Evolutionary conservation across 1,140 invertebrate genomes (phyloP), one percentile per base, ranked within the genome.

Genomic region (Plutomurus gul): DNA sequence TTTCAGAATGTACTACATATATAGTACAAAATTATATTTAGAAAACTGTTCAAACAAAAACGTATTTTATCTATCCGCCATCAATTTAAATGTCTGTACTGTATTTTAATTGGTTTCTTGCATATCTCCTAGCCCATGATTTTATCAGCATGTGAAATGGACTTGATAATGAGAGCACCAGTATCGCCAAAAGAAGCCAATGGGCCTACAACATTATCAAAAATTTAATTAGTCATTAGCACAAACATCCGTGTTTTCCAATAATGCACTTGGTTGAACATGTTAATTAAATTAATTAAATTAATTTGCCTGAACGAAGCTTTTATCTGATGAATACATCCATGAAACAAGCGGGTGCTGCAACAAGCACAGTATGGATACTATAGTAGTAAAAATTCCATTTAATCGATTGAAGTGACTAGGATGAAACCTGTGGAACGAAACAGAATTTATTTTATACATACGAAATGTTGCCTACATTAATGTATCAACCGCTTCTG

Each of bases 381-480:
- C 40, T 1, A 77, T 49, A 37, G 82, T 82, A 1, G 78, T 81
- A 20, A 78, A 81, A 11, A 82, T 79, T 43, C 82, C 82, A 65
- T 75, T 78, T n/a, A 82, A 65, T 0, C 76, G 72, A 43, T 82
- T 82, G 43, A 82, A 82, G 25, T 82, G 82, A 13, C 36, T 33
- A 20, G 72, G 25, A 60, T 73, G 82, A 74, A 82, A 82, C 39
- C 82, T 82, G n/a, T n/a, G n/a, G n/a, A n/a, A n/a, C n/a, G n/a
- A n/a, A n/a, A n/a, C n/a, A n/a, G n/a, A n/a, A n/a, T n/a, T n/a
- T n/a, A n/a, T n/a, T n/a, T n/a, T n/a, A n/a, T n/a, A n/a, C n/a
- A n/a, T n/a, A n/a, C n/a, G n/a, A n/a, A n/a, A n/a, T n/a, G n/a
- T n/a, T n/a, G n/a, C n/a, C n/a, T n/a, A n/a, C n/a, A n/a, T n/a